A percentile compares a stretch with the other conserved stretches of the same genome.
Evolutionary conservation across 2,888 invertebrate species (phyloP).

Genomic region (Torymus aiolomorphi): DNA sequence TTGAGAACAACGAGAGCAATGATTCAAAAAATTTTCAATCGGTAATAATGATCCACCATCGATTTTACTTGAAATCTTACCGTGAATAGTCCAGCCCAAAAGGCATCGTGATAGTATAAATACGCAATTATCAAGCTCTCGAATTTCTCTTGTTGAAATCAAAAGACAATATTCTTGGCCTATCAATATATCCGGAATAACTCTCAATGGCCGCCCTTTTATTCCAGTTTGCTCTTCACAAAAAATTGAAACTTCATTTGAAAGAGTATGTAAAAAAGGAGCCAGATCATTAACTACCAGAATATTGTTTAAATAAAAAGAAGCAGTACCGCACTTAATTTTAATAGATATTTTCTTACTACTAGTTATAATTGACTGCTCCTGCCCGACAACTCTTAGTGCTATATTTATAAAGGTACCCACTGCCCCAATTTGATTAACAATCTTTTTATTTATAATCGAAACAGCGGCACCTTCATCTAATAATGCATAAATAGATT

Average conservation of each 20-base stretch:
- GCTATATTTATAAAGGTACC: background rate
- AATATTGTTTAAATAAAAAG: background rate
- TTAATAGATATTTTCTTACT: background rate
- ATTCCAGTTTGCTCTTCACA: too few species aligned
- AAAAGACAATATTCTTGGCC: conserved; percentile 25
- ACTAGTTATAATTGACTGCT: background rate
- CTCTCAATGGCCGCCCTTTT: background rate
- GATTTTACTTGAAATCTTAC: too few species aligned
- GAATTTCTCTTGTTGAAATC: conserved; percentile 1
- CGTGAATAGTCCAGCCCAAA: conserved; percentile 29
- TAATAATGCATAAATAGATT: background rate
- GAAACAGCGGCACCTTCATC: background rate
- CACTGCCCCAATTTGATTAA: background rate
- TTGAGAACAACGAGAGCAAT: background rate
- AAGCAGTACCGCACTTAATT: background rate
- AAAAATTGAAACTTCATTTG: background rate
- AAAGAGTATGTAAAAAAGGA: background rate
- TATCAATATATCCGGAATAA: conserved; percentile 12
- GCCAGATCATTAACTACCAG: background rate
- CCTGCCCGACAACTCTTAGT: background rate
- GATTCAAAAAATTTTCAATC: background rate
- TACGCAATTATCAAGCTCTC: background rate
- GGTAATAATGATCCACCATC: too few species aligned
- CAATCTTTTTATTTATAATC: background rate
- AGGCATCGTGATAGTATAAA: conserved; percentile 7